These are phyloP conservation scores for Radopholus similis DNA, from an alignment of 1,140 invertebrate species.

Conservation along the genomic window DNA sequence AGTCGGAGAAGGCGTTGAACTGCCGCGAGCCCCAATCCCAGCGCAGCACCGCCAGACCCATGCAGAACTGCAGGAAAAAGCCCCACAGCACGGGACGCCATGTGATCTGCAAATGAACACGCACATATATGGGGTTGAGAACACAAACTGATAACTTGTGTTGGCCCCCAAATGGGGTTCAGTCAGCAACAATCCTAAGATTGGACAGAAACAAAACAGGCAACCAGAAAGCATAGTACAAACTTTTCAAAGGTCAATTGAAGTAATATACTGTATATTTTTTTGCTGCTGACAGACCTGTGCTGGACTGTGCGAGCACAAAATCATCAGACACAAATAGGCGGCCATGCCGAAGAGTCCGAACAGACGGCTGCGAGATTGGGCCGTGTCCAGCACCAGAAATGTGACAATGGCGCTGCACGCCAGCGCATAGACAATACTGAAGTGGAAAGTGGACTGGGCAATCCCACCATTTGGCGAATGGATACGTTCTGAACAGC, in stretches of 20 bases:
- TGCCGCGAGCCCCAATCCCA: slow-evolving; percentile 74
- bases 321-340: slow-evolving; percentile 58
- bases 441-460: slow-evolving; percentile 15
- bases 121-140: no score
- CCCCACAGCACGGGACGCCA: slow-evolving; percentile 78
- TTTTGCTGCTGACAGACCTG: slow-evolving; percentile 20
- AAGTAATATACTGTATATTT: background rate
- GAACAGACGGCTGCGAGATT: slow-evolving; percentile 64
- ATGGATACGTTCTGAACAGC: background rate
- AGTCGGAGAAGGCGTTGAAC: slow-evolving; percentile 45
- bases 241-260: slow-evolving; percentile 1
- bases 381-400: slow-evolving; percentile 66
- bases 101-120: slow-evolving; percentile 65
- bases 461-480: slow-evolving; percentile 8
- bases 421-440: slow-evolving; percentile 42
- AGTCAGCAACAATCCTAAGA: no score
- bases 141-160: no score
- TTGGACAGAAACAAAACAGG: no score
- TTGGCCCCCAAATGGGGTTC: no score
- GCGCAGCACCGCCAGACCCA: slow-evolving; percentile 80
- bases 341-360: slow-evolving; percentile 59
- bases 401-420: slow-evolving; percentile 65
- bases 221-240: no score
- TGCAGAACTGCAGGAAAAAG: slow-evolving; percentile 76
- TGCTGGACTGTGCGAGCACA: slow-evolving; percentile 53